Conservation (phyloP, 2,797 vertebrate genomes). For the Smutsia temminckii region DNA sequence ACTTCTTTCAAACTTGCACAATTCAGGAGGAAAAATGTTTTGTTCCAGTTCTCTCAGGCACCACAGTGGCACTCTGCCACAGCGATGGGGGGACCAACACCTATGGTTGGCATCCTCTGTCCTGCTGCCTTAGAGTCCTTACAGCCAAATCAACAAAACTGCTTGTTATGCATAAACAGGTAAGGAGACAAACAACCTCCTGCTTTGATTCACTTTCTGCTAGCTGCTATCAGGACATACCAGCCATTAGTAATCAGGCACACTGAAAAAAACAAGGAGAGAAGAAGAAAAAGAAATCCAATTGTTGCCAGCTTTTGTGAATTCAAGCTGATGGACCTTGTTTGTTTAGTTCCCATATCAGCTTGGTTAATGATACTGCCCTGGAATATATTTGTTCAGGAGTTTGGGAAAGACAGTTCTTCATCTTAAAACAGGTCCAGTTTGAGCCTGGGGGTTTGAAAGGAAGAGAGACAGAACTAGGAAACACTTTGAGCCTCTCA, state of each 20-base stretch:
- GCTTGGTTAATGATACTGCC: conserved; percentile 47
- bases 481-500: background rate
- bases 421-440: conserved; percentile 11
- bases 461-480: background rate
- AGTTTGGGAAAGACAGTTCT: conserved; percentile 59
- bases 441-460: background rate
- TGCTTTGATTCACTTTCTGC: conserved; percentile 56
- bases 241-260: conserved; percentile 49
- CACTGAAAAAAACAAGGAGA: conserved; percentile 14
- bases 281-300: conserved; percentile 59
- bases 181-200: conserved; percentile 8
- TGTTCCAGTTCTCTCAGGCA: conserved; percentile 62
- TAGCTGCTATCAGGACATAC: conserved; percentile 3
- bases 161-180: background rate
- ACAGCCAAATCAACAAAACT: background rate
- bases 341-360: conserved; percentile 57
- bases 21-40: conserved; percentile 69
- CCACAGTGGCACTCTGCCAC: conserved; percentile 42
- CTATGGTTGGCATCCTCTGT: conserved; percentile 62
- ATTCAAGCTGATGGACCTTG: conserved; percentile 73
- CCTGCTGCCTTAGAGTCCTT: background rate
- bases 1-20: conserved; percentile 66
- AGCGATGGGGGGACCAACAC: conserved; percentile 42
- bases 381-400: conserved; percentile 73
- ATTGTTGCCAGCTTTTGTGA: conserved; percentile 62